Conservation (phyloP, 2,888 invertebrate species). For the Lycaena phlaeas region DNA sequence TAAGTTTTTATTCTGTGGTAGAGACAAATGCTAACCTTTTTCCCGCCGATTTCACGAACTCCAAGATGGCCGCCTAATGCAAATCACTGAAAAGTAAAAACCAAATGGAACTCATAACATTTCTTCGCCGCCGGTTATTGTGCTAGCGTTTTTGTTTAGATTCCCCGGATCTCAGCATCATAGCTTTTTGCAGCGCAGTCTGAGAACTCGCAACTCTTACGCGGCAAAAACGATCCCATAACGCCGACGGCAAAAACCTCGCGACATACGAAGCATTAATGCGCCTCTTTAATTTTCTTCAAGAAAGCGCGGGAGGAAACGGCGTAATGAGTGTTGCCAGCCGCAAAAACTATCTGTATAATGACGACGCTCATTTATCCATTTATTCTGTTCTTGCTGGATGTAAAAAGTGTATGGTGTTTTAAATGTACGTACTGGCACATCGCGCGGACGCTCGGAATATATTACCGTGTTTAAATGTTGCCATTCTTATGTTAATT, state of each 20-base stretch:
- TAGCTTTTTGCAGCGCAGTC: constrained; percentile 52
- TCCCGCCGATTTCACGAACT: neutral
- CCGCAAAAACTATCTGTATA: constrained; percentile 60
- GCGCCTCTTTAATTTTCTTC: constrained; percentile 69
- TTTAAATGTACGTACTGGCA: constrained; percentile 35
- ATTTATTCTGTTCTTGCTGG: constrained; percentile 45
- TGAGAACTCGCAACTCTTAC: constrained; percentile 45
- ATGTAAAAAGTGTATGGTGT: constrained; percentile 43
- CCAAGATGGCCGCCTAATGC: constrained; percentile 34
- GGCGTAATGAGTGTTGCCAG: constrained; percentile 63
- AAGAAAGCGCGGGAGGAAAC: constrained; percentile 71
- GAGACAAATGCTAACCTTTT: neutral
- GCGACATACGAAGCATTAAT: constrained; percentile 67
- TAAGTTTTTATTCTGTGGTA: neutral
- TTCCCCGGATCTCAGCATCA: constrained; percentile 30
- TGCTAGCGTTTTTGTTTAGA: constrained; percentile 41
- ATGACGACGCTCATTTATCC: constrained; percentile 51
- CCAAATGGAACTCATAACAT: constrained; percentile 64
- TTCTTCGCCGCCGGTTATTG: constrained; percentile 66
- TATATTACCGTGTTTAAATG: neutral
- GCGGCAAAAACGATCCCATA: constrained; percentile 55
- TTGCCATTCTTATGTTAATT: neutral
- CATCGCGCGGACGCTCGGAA: neutral
- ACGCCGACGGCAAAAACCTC: constrained; percentile 45
- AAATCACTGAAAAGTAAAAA: constrained; percentile 62